Percentiles rank a stretch among this genome's conserved stretches.
phyloP scores from a whole-genome alignment of 1,140 invertebrate species.

The Cotesia chilonis region DNA sequence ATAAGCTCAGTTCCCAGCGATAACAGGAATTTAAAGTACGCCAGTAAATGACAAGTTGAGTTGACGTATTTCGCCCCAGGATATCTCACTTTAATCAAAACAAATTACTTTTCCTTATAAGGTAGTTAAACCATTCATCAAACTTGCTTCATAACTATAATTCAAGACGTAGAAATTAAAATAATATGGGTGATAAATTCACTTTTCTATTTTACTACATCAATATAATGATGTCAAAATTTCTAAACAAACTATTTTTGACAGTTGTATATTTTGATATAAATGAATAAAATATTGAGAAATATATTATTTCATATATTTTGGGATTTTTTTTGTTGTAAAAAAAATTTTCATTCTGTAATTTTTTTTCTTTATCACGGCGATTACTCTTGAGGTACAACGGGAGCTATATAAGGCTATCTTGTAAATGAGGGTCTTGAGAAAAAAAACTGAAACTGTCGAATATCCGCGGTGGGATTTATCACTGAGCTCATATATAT shows the following conservation, averaged over 20 bases:
- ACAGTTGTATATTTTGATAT: no score
- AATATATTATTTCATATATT: no score
- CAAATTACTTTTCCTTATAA: conserved; percentile 45
- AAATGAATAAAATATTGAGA: no score
- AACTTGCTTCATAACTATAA: neutral
- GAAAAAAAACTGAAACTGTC: conserved; percentile 23
- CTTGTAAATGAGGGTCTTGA: conserved; percentile 22
- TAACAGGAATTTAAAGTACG: neutral
- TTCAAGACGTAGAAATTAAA: no score
- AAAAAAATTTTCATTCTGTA: conserved; percentile 30
- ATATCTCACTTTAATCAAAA: conserved; percentile 48
- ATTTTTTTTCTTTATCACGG: conserved; percentile 13
- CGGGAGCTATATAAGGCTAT: neutral
- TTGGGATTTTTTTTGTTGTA: no score
- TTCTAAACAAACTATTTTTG: no score
- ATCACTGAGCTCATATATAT: conserved; percentile 33
- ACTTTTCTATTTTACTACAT: no score
- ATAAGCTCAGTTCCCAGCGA: neutral
- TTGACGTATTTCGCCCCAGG: conserved; percentile 6
- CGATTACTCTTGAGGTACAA: no score
- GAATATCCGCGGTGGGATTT: conserved; percentile 41
- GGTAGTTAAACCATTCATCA: neutral
- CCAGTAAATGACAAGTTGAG: neutral
- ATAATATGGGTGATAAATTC: no score
- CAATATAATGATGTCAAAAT: no score